Conservation (phyloP, 2,113 vertebrate species). For the Abramis brama region DNA sequence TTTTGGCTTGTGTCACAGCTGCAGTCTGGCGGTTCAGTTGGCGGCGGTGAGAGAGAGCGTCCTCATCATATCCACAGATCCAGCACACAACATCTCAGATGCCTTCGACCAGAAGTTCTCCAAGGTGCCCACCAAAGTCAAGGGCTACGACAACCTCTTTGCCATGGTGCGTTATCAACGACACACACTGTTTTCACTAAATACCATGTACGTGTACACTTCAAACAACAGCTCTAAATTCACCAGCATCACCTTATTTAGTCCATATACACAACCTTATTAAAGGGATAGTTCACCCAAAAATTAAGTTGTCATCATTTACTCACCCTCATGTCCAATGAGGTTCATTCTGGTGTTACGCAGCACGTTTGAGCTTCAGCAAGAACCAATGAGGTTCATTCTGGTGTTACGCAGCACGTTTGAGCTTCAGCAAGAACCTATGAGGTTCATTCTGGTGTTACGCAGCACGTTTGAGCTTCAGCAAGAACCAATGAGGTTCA, state of each 20-base stretch:
- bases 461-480: too few species aligned
- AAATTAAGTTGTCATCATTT: too few species aligned
- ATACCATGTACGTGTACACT: background rate
- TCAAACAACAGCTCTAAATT: background rate
- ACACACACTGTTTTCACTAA: background rate
- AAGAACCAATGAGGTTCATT: too few species aligned
- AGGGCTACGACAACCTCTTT: slow-evolving; percentile 95
- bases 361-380: too few species aligned
- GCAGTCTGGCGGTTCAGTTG: slow-evolving; percentile 93
- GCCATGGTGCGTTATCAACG: slow-evolving; percentile 85
- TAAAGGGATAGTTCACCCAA: background rate
- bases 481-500: too few species aligned
- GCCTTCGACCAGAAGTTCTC: slow-evolving; percentile 98
- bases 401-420: too few species aligned
- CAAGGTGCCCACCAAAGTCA: slow-evolving; percentile 95
- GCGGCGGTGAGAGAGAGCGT: slow-evolving; percentile 93
- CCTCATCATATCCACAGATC: slow-evolving; percentile 97
- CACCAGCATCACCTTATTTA: background rate
- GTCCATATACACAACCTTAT: background rate
- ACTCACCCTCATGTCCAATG: too few species aligned
- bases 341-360: too few species aligned
- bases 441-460: too few species aligned
- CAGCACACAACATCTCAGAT: slow-evolving; percentile 96
- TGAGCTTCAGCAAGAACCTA: too few species aligned
- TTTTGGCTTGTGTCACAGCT: slow-evolving; percentile 70